These are phyloP conservation scores for Pollenia griseotomentosa DNA, from an alignment of 2,888 invertebrate genomes.

Conservation along the genomic window DNA sequence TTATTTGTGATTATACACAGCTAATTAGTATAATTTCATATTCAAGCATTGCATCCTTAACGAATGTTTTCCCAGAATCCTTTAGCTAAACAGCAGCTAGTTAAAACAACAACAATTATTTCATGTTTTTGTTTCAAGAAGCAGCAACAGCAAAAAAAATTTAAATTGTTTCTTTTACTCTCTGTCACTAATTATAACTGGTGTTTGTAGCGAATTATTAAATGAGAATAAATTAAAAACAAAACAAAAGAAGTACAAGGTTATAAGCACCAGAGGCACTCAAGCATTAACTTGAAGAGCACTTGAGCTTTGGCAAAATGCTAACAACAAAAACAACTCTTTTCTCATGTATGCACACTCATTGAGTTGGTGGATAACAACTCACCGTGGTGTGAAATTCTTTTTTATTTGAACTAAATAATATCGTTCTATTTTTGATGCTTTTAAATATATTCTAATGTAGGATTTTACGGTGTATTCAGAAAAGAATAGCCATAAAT, in stretches of 20 bases:
- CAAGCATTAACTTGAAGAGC: conserved; percentile 71
- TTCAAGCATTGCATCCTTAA: conserved; percentile 34
- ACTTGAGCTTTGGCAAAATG: conserved; percentile 67
- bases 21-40: conserved; percentile 50
- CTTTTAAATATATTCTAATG: too few species aligned
- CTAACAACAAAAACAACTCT: conserved; percentile 60
- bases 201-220: conserved; percentile 64
- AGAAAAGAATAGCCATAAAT: too few species aligned
- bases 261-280: conserved; percentile 72
- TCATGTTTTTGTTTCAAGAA: conserved; percentile 43
- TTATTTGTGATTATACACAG: conserved; percentile 23
- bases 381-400: conserved; percentile 16
- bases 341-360: conserved; percentile 47
- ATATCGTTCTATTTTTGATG: too few species aligned
- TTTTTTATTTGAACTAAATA: not conserved
- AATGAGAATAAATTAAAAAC: conserved; percentile 65
- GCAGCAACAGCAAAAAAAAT: conserved; percentile 25
- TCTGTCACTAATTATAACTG: conserved; percentile 60
- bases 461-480: too few species aligned
- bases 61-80: conserved; percentile 49
- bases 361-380: conserved; percentile 3
- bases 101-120: conserved; percentile 49
- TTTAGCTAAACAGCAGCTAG: conserved; percentile 42
- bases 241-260: conserved; percentile 70
- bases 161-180: conserved; percentile 44